Percentiles rank a stretch among this genome's conserved stretches.
These are phyloP conservation scores for Phoronis australis DNA, from an alignment of 2,888 invertebrate species.

Conservation along the genomic window DNA sequence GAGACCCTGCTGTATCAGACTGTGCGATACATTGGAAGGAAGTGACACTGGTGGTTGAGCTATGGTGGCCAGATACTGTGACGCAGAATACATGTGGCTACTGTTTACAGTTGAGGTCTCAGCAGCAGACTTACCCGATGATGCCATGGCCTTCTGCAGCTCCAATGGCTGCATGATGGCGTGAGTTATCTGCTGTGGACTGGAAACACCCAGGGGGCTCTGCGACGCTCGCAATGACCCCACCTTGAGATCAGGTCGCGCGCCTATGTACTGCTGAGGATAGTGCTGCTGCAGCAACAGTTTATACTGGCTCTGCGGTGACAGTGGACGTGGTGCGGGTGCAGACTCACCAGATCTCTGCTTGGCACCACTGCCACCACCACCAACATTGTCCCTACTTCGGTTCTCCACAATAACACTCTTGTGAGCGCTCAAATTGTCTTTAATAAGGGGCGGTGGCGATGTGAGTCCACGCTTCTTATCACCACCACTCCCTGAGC, in stretches of 20 bases:
- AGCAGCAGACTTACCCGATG: background rate
- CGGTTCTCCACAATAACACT: constrained; percentile 47
- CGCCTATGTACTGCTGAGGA: background rate
- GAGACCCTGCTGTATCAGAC: background rate
- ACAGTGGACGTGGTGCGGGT: background rate
- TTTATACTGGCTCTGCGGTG: background rate
- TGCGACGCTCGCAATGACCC: constrained; percentile 30
- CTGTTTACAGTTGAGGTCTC: background rate
- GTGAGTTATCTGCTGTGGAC: constrained; percentile 33
- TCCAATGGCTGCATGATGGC: constrained; percentile 40
- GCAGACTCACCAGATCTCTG: background rate
- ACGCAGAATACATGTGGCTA: no score
- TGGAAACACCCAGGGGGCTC: constrained; percentile 36
- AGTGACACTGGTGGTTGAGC: background rate
- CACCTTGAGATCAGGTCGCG: constrained; percentile 1
- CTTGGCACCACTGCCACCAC: no score
- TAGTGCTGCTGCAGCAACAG: background rate
- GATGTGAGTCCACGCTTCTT: constrained; percentile 17
- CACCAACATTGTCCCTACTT: no score
- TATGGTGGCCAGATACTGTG: no score
- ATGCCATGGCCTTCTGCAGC: background rate
- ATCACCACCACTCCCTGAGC: no score
- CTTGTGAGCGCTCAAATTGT: constrained; percentile 29
- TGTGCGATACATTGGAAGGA: background rate
- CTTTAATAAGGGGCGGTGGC: constrained; percentile 34